A percentile compares a stretch with the other conserved stretches of the same genome.
Evolutionary conservation across 2,888 invertebrate genomes (phyloP).

Genomic region (Lycia hirtaria): DNA sequence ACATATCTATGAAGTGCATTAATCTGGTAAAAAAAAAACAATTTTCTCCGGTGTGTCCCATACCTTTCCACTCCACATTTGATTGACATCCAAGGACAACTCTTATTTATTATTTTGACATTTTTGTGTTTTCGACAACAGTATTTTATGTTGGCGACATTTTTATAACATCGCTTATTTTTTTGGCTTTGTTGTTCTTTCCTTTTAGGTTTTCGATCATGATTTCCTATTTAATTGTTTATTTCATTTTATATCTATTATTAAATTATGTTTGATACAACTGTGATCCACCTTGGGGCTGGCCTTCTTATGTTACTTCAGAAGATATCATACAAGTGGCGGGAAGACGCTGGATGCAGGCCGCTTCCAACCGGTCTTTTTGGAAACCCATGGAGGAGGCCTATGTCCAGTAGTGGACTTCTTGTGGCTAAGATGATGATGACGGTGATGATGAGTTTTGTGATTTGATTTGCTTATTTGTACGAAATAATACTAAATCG

Average conservation of each 20-base stretch:
- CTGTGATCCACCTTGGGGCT: no score
- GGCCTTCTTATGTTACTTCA: no score
- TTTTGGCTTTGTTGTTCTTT: conserved; percentile 7
- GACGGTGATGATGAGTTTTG: no score
- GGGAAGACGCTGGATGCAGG: no score
- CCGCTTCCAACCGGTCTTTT: no score
- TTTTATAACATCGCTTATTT: background rate
- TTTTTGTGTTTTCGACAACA: conserved; percentile 20
- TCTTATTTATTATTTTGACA: conserved; percentile 13
- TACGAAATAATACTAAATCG: no score
- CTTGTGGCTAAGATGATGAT: no score
- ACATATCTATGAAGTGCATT: no score
- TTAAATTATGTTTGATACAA: background rate
- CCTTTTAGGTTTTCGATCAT: background rate
- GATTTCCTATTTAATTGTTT: conserved; percentile 1
- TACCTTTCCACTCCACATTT: conserved; percentile 11
- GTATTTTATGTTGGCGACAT: conserved; percentile 4
- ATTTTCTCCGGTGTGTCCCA: background rate
- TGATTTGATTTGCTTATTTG: no score
- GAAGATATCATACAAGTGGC: no score
- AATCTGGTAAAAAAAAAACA: background rate
- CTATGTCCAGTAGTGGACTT: no score
- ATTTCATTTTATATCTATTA: conserved; percentile 1
- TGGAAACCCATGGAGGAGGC: no score
- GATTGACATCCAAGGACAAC: conserved; percentile 16